Evolutionary conservation across 2,797 vertebrate genomes (phyloP).

Genomic region (Potorous gilbertii): DNA sequence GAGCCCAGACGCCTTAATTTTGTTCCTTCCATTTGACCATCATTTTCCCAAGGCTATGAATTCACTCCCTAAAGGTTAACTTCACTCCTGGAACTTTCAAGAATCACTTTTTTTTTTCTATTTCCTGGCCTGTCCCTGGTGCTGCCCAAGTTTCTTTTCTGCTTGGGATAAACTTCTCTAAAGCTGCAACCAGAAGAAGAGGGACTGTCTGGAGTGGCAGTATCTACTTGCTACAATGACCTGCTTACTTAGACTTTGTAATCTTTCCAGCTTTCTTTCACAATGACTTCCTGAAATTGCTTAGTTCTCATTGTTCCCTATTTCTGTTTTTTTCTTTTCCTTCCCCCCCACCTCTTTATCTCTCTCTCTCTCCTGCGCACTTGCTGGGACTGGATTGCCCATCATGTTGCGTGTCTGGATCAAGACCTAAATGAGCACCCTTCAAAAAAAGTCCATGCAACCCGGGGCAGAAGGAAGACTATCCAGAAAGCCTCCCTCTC

Average conservation of each 20-base stretch:
- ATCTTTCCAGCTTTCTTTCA: constrained; percentile 75
- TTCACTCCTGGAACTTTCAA: not conserved
- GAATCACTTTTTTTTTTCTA: not conserved
- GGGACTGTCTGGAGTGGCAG: not conserved
- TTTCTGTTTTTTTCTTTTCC: constrained; percentile 62
- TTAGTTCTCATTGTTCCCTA: constrained; percentile 70
- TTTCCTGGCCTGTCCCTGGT: not conserved
- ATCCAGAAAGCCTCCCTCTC: not conserved
- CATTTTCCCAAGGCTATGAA: not conserved
- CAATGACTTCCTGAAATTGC: constrained; percentile 80
- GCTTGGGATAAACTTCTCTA: not conserved
- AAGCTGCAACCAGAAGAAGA: not conserved
- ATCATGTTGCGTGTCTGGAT: not conserved
- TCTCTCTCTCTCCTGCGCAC: not conserved
- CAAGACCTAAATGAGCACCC: not conserved
- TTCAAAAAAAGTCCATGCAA: not conserved
- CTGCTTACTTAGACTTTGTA: constrained; percentile 51
- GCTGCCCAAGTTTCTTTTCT: not conserved
- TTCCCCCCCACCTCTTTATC: not conserved
- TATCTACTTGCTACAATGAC: constrained; percentile 61
- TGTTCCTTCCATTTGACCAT: not conserved
- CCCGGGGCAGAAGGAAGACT: too few species aligned
- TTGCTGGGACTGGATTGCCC: not conserved
- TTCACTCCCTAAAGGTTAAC: not conserved
- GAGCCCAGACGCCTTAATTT: not conserved